Evolutionary conservation across 2,113 vertebrate species (phyloP).

Genomic region (Alectura lathami): DNA sequence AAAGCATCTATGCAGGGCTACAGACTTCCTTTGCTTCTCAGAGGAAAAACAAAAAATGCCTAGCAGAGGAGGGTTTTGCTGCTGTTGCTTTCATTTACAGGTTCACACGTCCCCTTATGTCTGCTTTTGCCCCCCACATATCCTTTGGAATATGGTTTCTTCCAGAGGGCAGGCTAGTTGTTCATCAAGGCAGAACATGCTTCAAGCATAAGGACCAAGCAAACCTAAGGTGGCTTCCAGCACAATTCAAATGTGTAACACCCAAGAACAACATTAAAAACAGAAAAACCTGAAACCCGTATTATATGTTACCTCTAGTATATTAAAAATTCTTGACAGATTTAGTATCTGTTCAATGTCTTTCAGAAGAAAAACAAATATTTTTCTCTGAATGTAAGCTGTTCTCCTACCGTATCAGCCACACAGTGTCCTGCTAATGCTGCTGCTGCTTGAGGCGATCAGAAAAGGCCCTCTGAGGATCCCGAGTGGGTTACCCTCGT

Average conservation of each 20-base stretch:
- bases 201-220: neutral
- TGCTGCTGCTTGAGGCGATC: neutral
- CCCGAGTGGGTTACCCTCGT: rapidly evolving
- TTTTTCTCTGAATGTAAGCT: neutral
- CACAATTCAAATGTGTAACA: neutral
- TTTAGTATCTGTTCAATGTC: neutral
- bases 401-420: neutral
- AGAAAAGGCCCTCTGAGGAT: neutral
- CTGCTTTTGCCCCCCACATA: neutral
- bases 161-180: neutral
- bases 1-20: neutral
- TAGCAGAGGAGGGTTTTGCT: neutral
- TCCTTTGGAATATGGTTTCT: neutral
- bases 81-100: neutral
- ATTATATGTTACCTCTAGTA: neutral
- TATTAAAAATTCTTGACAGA: neutral
- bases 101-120: neutral
- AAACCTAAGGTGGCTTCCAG: neutral
- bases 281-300: neutral
- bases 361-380: neutral
- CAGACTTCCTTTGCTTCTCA: neutral
- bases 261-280: neutral
- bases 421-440: neutral
- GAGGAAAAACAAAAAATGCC: neutral
- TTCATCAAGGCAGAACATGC: neutral